Percentiles rank a stretch among this genome's conserved stretches.
phyloP scores from a whole-genome alignment of 2,113 vertebrate genomes.

The Brachyistius frenatus region DNA sequence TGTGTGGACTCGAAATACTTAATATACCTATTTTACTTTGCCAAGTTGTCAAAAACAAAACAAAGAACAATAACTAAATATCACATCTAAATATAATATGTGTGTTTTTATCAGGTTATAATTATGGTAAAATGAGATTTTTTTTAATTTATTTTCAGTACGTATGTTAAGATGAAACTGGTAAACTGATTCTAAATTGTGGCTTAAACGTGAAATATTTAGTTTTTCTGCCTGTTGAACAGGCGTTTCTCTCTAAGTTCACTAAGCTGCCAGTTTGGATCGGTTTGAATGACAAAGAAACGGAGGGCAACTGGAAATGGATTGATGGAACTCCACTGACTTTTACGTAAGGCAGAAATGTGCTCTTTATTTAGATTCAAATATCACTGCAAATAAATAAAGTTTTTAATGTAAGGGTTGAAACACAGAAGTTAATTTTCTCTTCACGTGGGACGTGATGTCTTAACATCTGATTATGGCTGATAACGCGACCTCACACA shows the following conservation, averaged over 20 bases:
- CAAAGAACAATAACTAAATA: no score
- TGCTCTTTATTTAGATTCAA: no score
- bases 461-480: no score
- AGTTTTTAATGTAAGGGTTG: no score
- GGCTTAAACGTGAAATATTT: background rate
- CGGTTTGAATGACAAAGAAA: slow-evolving; percentile 48
- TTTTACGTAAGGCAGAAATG: background rate
- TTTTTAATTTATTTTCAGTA: no score
- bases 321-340: slow-evolving; percentile 39
- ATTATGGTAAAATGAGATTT: no score
- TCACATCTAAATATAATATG: no score
- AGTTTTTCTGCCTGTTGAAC: background rate
- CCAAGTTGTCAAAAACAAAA: background rate
- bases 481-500: no score
- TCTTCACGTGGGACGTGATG: no score
- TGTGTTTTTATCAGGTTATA: no score
- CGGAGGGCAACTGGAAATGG: slow-evolving; percentile 62
- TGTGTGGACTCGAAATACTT: background rate
- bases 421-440: no score
- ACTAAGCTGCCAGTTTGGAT: slow-evolving; percentile 1
- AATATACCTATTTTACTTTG: background rate
- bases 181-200: background rate
- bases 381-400: no score
- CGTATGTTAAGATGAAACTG: background rate
- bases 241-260: slow-evolving; percentile 5